phyloP scores from a whole-genome alignment of 2,888 invertebrate species.

The Acleris literana region DNA sequence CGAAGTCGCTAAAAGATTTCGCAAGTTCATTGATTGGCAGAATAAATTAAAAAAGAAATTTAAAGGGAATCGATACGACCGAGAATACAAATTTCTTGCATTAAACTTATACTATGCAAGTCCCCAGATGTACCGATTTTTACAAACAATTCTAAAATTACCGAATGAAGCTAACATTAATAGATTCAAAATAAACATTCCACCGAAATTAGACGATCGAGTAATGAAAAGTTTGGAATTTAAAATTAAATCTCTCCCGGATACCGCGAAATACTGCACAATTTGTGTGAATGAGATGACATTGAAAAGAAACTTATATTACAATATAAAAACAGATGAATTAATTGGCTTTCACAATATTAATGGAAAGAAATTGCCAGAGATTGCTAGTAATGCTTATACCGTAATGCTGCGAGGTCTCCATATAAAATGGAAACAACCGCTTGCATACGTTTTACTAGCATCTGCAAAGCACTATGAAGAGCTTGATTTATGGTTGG shows the following conservation, averaged over 20 bases:
- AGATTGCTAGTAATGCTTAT: conserved; percentile 24
- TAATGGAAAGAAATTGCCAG: not conserved
- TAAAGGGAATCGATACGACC: conserved; percentile 41
- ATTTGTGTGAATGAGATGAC: conserved; percentile 43
- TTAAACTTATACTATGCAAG: conserved; percentile 44
- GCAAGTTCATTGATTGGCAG: conserved; percentile 42
- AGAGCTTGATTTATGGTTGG: conserved; percentile 41
- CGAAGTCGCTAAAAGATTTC: conserved; percentile 40
- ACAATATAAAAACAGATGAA: conserved; percentile 36
- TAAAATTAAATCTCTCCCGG: conserved; percentile 38
- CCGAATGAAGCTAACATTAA: conserved; percentile 40
- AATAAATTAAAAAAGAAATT: conserved; percentile 41
- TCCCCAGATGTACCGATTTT: conserved; percentile 43
- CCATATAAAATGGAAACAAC: conserved; percentile 42
- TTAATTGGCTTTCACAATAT: not conserved
- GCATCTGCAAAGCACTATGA: conserved; percentile 38
- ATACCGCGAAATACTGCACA: conserved; percentile 41
- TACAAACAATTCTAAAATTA: conserved; percentile 40
- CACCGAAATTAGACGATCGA: conserved; percentile 40
- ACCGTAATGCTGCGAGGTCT: conserved; percentile 42
- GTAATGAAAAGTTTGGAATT: conserved; percentile 14
- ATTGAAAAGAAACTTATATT: conserved; percentile 43
- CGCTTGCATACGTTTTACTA: conserved; percentile 42
- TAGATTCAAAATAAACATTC: conserved; percentile 23
- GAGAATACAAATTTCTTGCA: conserved; percentile 37